Conservation (phyloP, 2,797 vertebrate genomes). For the Sebastes diaconus region DNA sequence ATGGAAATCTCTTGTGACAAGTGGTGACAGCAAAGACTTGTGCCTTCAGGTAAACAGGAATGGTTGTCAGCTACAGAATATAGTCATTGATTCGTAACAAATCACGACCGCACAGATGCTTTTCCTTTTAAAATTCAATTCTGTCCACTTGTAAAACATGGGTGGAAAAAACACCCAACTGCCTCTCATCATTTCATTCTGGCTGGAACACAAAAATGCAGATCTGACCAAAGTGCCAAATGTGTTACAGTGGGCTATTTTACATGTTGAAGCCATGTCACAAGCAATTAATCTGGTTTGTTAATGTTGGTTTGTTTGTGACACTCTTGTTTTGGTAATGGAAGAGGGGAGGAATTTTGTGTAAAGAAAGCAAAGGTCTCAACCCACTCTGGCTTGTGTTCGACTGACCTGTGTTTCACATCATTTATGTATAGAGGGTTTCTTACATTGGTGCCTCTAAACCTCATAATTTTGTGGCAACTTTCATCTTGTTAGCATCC, state of each 20-base stretch:
- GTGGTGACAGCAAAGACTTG: slow-evolving; percentile 48
- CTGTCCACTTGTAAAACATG: slow-evolving; percentile 1
- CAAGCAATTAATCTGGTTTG: neutral
- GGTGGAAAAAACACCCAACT: neutral
- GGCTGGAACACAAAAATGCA: neutral
- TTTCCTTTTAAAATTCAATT: neutral
- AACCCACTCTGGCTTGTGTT: neutral
- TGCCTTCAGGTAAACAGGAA: slow-evolving; percentile 45
- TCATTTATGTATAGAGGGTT: neutral
- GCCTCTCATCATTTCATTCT: neutral
- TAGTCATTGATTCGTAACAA: slow-evolving; percentile 50
- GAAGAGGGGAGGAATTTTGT: neutral
- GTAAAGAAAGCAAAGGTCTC: neutral
- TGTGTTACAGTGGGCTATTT: neutral
- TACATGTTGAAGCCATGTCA: neutral
- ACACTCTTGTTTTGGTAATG: neutral
- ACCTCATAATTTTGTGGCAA: neutral
- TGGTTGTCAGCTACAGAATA: slow-evolving; percentile 33
- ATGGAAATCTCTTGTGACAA: slow-evolving; percentile 54
- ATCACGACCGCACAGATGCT: slow-evolving; percentile 17
- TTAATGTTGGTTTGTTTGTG: neutral
- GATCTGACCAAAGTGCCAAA: neutral
- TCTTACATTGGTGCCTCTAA: neutral
- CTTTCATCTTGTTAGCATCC: neutral
- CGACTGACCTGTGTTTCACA: neutral